A percentile compares a stretch with the other conserved stretches of the same genome.
Evolutionary conservation across 2,888 invertebrate genomes (phyloP).

Genomic region (Priocnemis perturbator): DNA sequence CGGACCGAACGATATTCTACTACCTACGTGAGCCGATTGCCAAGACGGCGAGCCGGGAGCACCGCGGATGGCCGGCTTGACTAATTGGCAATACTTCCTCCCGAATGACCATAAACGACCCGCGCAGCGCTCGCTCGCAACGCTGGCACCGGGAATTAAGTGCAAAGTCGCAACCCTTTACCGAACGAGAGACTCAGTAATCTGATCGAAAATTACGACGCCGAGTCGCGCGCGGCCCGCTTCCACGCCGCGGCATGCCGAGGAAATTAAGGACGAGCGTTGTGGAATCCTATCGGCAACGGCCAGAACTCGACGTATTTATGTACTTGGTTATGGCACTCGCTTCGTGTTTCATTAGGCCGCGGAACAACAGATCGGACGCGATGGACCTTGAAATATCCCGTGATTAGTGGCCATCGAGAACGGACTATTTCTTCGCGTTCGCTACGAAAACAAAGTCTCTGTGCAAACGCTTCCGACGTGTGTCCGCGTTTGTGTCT

Average conservation of each 20-base stretch:
- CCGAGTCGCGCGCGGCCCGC: neutral
- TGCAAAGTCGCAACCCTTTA: conserved; percentile 26
- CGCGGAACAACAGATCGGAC: too few relatives aligned
- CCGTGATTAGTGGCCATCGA: neutral
- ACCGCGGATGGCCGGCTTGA: conserved; percentile 50
- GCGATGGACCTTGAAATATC: neutral
- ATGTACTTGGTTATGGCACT: too few relatives aligned
- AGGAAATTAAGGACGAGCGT: conserved; percentile 11
- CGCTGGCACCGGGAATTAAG: conserved; percentile 46
- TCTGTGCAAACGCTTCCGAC: too few relatives aligned
- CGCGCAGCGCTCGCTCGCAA: conserved; percentile 26
- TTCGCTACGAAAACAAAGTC: too few relatives aligned
- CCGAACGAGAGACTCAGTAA: conserved; percentile 9
- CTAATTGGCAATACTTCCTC: conserved; percentile 65
- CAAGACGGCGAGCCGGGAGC: conserved; percentile 25
- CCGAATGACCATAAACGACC: conserved; percentile 62
- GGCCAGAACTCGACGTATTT: too few relatives aligned
- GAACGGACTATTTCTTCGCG: neutral
- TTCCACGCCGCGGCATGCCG: conserved; percentile 10
- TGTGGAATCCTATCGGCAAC: too few relatives aligned
- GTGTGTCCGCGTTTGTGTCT: too few relatives aligned
- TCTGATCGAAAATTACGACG: conserved; percentile 15
- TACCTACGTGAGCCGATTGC: conserved; percentile 58
- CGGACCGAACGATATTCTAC: conserved; percentile 35
- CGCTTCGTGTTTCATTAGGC: too few relatives aligned